Base-by-base conservation (phyloP, 2,113 vertebrate genomes). In the Pogonocichla stellata region DNA sequence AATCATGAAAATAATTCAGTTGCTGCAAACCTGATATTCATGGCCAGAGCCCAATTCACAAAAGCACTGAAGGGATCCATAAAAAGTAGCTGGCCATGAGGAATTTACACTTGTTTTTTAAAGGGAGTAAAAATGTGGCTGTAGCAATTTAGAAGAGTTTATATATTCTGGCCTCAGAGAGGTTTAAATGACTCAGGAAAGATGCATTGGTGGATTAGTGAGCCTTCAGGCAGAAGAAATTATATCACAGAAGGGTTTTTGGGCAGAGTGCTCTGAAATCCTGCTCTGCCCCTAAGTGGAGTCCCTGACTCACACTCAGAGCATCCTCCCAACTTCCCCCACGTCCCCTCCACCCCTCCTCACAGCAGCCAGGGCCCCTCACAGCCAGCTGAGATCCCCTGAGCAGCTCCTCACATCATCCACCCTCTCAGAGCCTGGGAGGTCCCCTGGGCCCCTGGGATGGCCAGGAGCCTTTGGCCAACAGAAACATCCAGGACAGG, bases 61-160 rank as follows among this genome's bases (percentile, higher is more conserved):
- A 93, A 94, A 81, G 80, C 88, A 93, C 95, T 88, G 95, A 90
- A 91, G 95, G 92, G 96, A 96, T 90, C 86, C 83, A 94, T 97
- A 96, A 97, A 97, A 94, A 75, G 88, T 57, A 88, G 86, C 92
- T 93, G 80, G 92, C 69, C 92, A 75, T 57, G 90, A 96, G 94
- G 90, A 96, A 97, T 96, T 96, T 96, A 94, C 96, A 96, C 96
- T 92, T 96, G 93, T 83, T 96, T 96, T 96, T 96, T 90, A 93
- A 95, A 77, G 77, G 67, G 90, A 96, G 33, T 81, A 93, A 92
- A 96, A 96, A 88, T 72, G 88, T 81, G 88, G 50, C 92, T 84
- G 14, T 38, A 81, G 95, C 77, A 95, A 92, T 96, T 93, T 96
- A 90, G 92, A 84, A 79, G 69, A 94, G 80, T 93, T 95, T 97